Conservation (phyloP, 2,113 vertebrate species). For the Arvicanthis niloticus region DNA sequence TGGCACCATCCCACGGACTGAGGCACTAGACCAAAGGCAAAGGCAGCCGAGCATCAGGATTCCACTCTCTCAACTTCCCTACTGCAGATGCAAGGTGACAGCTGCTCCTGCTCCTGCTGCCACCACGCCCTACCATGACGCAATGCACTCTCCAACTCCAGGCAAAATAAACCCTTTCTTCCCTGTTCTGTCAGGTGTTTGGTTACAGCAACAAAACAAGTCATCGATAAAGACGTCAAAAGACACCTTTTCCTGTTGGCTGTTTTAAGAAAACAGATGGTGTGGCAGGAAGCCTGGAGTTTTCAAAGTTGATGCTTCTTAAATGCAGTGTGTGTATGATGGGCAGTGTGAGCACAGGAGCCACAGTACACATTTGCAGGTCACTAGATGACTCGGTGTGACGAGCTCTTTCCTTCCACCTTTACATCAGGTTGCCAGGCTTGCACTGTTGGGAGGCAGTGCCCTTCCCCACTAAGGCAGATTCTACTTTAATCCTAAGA, state of each 20-base stretch:
- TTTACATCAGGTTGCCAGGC: not conserved
- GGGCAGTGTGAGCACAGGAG: too few relatives aligned
- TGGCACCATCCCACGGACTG: not conserved
- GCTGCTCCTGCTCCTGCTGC: not conserved
- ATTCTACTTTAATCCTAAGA: slow-evolving; percentile 27
- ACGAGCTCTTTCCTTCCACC: not conserved
- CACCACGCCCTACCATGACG: not conserved
- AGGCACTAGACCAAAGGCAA: not conserved
- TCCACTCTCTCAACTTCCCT: not conserved
- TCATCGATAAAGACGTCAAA: not conserved
- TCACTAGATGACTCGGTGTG: not conserved
- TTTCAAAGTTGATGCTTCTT: not conserved
- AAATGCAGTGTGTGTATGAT: not conserved
- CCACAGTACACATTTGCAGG: not conserved
- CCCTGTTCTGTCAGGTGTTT: not conserved
- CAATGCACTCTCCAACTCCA: not conserved
- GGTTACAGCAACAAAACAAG: not conserved
- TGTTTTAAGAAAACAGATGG: not conserved
- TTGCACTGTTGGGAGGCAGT: too few relatives aligned
- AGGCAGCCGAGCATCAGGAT: not conserved
- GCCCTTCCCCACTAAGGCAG: not conserved
- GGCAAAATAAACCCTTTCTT: not conserved
- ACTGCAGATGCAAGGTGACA: not conserved
- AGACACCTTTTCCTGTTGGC: not conserved
- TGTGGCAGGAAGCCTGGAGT: not conserved